Conservation (phyloP, 2,797 vertebrate genomes). For the Melopsittacus undulatus region DNA sequence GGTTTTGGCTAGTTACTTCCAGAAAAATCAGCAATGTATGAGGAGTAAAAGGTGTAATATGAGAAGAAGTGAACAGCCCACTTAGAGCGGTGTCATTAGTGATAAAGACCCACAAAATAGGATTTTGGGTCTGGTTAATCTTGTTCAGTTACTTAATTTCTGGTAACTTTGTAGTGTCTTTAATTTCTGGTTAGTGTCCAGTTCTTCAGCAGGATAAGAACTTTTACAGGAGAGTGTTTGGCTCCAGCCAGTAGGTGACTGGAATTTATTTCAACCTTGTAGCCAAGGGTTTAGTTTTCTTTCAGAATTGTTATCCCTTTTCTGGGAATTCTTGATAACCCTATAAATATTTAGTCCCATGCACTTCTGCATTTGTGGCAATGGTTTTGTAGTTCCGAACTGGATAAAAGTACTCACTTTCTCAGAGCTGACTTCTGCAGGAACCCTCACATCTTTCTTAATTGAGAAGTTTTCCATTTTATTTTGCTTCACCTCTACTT, state of each 20-base stretch:
- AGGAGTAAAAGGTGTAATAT: neutral
- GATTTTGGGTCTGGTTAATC: neutral
- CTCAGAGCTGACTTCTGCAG: neutral
- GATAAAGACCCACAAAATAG: neutral
- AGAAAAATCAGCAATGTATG: neutral
- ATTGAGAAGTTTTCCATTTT: neutral
- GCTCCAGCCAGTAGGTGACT: neutral
- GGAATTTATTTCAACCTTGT: neutral
- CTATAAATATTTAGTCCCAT: neutral
- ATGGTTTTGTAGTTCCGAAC: neutral
- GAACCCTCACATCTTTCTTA: neutral
- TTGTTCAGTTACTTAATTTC: neutral
- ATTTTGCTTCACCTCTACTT: neutral
- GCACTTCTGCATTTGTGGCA: neutral
- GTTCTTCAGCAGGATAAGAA: neutral
- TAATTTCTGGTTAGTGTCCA: neutral
- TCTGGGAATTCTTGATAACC: neutral
- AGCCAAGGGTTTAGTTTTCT: neutral
- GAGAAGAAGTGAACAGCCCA: neutral
- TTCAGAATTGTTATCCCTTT: neutral
- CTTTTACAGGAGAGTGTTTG: neutral
- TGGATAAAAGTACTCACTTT: neutral
- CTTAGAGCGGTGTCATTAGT: neutral
- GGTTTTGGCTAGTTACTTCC: neutral
- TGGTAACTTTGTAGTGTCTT: neutral